Evolutionary conservation across 2,888 invertebrate genomes (phyloP).

Genomic region (Dolichomitus sp.): DNA sequence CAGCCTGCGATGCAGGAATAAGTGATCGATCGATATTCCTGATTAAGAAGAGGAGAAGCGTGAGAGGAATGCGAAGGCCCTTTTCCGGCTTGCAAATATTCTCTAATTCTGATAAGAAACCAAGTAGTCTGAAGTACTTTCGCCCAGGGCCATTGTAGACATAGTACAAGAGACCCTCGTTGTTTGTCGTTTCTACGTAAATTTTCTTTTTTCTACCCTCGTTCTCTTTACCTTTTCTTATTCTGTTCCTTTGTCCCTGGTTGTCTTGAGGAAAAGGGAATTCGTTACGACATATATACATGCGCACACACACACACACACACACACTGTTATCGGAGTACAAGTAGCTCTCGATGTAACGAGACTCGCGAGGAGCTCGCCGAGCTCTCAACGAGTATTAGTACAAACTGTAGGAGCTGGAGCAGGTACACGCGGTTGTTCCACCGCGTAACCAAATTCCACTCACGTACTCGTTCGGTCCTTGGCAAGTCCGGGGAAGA

Average conservation of each 20-base stretch:
- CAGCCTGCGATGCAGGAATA: not conserved
- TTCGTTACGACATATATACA: conserved; percentile 4
- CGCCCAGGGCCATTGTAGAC: conserved; percentile 39
- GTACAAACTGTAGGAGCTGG: conserved; percentile 44
- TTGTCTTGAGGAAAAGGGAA: not conserved
- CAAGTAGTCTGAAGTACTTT: conserved; percentile 32
- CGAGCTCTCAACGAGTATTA: conserved; percentile 39
- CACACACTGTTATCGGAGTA: conserved; percentile 12
- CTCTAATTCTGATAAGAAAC: conserved; percentile 59
- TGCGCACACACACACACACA: not conserved
- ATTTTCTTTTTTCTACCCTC: conserved; percentile 22
- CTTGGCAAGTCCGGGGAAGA: conserved; percentile 57
- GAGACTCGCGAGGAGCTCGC: conserved; percentile 39
- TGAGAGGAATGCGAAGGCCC: conserved; percentile 58
- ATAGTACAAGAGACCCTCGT: conserved; percentile 36
- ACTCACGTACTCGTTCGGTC: conserved; percentile 76
- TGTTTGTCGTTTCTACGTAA: conserved; percentile 37
- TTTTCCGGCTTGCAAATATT: conserved; percentile 45
- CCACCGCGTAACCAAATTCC: conserved; percentile 75
- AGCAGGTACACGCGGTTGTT: conserved; percentile 58
- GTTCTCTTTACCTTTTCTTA: conserved; percentile 23
- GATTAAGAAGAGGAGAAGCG: conserved; percentile 41
- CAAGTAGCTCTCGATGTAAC: conserved; percentile 42
- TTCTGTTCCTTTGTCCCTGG: conserved; percentile 14
- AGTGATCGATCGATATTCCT: conserved; percentile 33